Conservation (phyloP, 1,140 invertebrate species). For the Drosophila pseudoananassae region DNA sequence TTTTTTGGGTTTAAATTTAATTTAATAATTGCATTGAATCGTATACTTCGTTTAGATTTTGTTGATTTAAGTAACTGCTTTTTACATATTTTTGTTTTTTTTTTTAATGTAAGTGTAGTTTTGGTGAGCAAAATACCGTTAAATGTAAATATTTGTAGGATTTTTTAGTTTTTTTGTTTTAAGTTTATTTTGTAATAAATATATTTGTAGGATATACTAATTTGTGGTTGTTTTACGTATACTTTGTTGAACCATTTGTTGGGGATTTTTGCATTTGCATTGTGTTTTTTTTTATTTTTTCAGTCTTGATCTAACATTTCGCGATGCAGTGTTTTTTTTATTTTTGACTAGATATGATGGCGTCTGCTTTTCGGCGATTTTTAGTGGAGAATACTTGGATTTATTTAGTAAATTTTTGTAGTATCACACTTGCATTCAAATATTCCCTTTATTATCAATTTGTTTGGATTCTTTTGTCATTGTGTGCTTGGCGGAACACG, state of each 20-base stretch:
- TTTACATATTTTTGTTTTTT: conserved; percentile 39
- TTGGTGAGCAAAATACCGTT: conserved; percentile 77
- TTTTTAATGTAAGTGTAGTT: conserved; percentile 44
- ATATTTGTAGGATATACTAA: conserved; percentile 57
- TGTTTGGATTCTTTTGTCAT: conserved; percentile 28
- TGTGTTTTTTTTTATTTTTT: conserved; percentile 15
- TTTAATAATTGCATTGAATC: conserved; percentile 83
- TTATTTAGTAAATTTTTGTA: conserved; percentile 9
- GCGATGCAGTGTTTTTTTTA: conserved; percentile 36
- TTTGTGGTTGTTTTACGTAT: conserved; percentile 76
- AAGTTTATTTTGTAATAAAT: conserved; percentile 61
- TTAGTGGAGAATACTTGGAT: conserved; percentile 19
- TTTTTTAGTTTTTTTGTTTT: conserved; percentile 46
- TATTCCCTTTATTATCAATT: conserved; percentile 1
- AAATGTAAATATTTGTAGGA: conserved; percentile 48
- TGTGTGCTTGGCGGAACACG: conserved; percentile 38
- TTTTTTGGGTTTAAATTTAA: conserved; percentile 55
- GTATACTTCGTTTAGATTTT: conserved; percentile 79
- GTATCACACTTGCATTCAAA: conserved; percentile 41
- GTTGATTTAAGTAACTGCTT: conserved; percentile 61
- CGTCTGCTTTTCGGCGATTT: conserved; percentile 5
- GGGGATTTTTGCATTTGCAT: conserved; percentile 36
- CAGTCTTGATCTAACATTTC: conserved; percentile 75
- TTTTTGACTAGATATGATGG: conserved; percentile 57
- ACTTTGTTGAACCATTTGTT: conserved; percentile 83